These are phyloP conservation scores for Galbula dea DNA, from an alignment of 2,113 vertebrate species.

Conservation along the genomic window DNA sequence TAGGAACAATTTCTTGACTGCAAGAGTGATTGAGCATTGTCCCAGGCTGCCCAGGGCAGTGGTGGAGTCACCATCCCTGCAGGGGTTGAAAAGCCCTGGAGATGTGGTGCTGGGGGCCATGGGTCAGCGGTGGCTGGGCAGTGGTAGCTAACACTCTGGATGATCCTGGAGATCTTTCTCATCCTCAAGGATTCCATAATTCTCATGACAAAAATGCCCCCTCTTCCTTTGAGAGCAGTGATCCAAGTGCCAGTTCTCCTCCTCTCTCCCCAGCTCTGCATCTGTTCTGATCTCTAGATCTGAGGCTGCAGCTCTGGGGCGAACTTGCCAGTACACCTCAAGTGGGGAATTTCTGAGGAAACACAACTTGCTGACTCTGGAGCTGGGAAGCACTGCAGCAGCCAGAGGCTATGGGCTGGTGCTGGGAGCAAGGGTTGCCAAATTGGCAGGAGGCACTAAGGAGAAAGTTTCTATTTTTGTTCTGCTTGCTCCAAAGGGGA, in stretches of 20 bases:
- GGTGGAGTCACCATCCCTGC: too few species aligned
- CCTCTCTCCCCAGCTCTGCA: neutral
- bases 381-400: neutral
- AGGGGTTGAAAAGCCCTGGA: too few species aligned
- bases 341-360: neutral
- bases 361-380: neutral
- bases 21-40: too few species aligned
- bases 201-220: neutral
- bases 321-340: neutral
- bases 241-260: neutral
- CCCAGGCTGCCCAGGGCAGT: too few species aligned
- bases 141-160: too few species aligned
- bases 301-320: neutral
- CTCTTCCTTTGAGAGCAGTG: neutral
- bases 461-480: conserved; percentile 48
- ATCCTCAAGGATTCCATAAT: too few species aligned
- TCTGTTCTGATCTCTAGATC: neutral
- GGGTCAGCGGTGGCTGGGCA: too few species aligned
- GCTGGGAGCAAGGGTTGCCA: neutral
- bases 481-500: conserved; percentile 7
- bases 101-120: too few species aligned
- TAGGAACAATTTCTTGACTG: too few species aligned
- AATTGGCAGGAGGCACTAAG: neutral
- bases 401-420: conserved; percentile 1
- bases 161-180: too few species aligned